Conservation (phyloP, 2,113 vertebrate genomes). For the Cnemophilus loriae region DNA sequence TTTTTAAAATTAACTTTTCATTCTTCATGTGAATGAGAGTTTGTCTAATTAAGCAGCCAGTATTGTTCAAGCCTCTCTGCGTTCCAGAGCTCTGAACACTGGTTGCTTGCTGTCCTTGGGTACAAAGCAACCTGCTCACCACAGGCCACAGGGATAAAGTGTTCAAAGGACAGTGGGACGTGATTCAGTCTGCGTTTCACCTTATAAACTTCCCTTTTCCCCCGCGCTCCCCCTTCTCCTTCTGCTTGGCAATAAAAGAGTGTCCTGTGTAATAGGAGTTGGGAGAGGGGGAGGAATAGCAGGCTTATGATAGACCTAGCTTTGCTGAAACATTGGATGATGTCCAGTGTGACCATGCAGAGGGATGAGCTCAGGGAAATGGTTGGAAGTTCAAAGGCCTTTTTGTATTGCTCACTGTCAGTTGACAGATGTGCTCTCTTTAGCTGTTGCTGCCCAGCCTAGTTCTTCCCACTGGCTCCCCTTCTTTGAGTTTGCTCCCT, state of each 20-base stretch:
- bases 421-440: slow-evolving; percentile 24
- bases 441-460: not conserved
- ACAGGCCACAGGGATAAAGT: not conserved
- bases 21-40: not conserved
- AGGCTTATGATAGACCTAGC: not conserved
- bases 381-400: slow-evolving; percentile 54
- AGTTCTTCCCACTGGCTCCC: not conserved
- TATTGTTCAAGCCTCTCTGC: not conserved
- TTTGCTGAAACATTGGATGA: slow-evolving; percentile 45
- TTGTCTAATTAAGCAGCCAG: not conserved
- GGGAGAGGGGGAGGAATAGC: slow-evolving; percentile 34
- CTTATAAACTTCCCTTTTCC: slow-evolving; percentile 30
- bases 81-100: not conserved
- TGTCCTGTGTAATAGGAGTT: slow-evolving; percentile 37
- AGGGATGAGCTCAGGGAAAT: slow-evolving; percentile 48
- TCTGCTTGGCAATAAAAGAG: slow-evolving; percentile 4
- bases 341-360: slow-evolving; percentile 45
- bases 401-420: slow-evolving; percentile 19
- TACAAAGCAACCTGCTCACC: not conserved
- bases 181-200: slow-evolving; percentile 28
- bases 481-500: not conserved
- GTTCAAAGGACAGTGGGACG: slow-evolving; percentile 19
- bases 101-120: not conserved
- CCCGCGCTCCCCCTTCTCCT: not conserved
- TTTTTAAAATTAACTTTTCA: not conserved